Evolutionary conservation across 2,113 vertebrate genomes (phyloP).

Genomic region (Mystacornis crossleyi): DNA sequence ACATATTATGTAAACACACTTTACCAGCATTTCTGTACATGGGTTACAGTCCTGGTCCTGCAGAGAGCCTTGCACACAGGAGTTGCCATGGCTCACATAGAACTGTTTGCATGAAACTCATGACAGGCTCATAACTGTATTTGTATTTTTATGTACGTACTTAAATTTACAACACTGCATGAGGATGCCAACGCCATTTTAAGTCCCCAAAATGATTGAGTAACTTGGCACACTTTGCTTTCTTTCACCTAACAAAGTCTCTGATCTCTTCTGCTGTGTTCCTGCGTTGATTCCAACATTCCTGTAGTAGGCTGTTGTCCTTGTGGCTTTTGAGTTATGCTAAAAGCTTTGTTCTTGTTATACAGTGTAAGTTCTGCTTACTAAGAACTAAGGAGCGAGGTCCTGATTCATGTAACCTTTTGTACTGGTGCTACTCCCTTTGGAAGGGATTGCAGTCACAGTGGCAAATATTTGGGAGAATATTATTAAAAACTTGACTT

Average conservation of each 20-base stretch:
- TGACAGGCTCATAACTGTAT: background rate
- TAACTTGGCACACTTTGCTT: background rate
- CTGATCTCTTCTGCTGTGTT: background rate
- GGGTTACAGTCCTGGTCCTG: background rate
- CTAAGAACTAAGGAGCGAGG: background rate
- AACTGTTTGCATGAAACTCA: background rate
- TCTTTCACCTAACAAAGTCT: background rate
- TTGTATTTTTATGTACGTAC: background rate
- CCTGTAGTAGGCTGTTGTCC: background rate
- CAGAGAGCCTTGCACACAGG: background rate
- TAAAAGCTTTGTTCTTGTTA: background rate
- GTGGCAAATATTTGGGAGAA: background rate
- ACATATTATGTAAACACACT: constrained; percentile 51
- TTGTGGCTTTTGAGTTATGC: background rate
- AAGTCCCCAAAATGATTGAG: background rate
- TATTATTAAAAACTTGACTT: background rate
- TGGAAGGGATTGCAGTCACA: background rate
- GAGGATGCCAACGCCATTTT: background rate
- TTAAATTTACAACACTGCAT: background rate
- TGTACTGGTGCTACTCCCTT: background rate
- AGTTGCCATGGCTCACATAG: background rate
- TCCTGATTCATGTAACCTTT: background rate
- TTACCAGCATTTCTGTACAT: background rate
- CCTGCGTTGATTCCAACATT: no score
- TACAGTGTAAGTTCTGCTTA: background rate